Base-by-base conservation (phyloP, 1,140 invertebrate species). In the Latrodectus geometricus region DNA sequence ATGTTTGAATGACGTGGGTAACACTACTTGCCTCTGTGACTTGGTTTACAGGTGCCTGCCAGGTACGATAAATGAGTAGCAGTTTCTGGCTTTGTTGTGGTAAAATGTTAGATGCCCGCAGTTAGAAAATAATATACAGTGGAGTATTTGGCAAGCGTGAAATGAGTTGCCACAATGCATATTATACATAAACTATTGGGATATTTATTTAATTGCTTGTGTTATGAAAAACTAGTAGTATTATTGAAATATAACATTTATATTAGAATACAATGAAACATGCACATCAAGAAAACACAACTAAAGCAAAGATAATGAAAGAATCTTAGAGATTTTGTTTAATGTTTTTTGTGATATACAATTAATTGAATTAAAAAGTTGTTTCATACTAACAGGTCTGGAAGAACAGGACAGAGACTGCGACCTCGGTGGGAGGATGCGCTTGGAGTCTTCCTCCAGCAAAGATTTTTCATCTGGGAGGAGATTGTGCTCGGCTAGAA, bases 401-500 rank as follows among this genome's bases (percentile, higher is more conserved):
- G 70, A 50, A 12, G 78, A 69, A 61, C 73, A 68, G 7, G 86
- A 87, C 15, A 87, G 35, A 0, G 79, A 80, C 1, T 80, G 73
- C 20, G 86, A 87, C 12, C 86, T 52, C 0, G 83, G 83, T 35
- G 83, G 83, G 15, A 82, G 66, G 15, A 50, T 17, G 8, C 73
- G 35, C 17, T 75, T 80, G n/a, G 50, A 14, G 15, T 74, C 56
- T 21, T 82, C 86, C 56, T 72, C 86, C 35, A 76, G 72, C n/a
- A 69, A 9, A 15, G 78, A 70, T 23, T 49, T 56, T n/a, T 74
- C 79, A 11, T 87, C 86, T 20, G 78, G 78, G 8, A 82, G 73
- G 21, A 87, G 79, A 49, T 82, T 76, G 35, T 87, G 72, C 17
- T 87, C 78, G 20, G 73, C 77, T 8, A 88, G 56, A n/a, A 88